A percentile compares a stretch with the other conserved stretches of the same genome.
Conservation (phyloP, 2,888 invertebrate species). For the Mimumesa dahlbomi region DNA sequence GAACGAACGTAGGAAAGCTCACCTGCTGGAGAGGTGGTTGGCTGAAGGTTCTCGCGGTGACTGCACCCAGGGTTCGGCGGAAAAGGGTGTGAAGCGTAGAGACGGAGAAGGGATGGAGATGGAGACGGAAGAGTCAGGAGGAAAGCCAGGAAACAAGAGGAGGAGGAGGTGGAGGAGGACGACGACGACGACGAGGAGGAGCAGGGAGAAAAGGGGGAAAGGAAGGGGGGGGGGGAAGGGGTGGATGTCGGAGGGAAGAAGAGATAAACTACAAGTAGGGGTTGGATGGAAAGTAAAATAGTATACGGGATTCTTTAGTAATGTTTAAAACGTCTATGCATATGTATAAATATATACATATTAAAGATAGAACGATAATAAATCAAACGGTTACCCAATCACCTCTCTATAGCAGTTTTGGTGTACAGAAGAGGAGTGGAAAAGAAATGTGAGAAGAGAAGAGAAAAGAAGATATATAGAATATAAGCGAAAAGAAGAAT, state of each 20-base stretch:
- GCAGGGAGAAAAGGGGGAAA: conserved; percentile 9
- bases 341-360: too few relatives aligned
- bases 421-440: too few relatives aligned
- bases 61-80: conserved; percentile 67
- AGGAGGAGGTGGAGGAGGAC: conserved; percentile 9
- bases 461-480: conserved; percentile 18
- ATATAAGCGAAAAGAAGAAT: conserved; percentile 40
- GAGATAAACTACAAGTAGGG: too few relatives aligned
- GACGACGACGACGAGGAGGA: conserved; percentile 9
- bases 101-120: conserved; percentile 54
- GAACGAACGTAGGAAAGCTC: conserved; percentile 49
- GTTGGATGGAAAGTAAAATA: too few relatives aligned
- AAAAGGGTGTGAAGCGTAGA: conserved; percentile 67
- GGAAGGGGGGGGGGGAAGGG: conserved; percentile 13
- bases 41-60: conserved; percentile 70
- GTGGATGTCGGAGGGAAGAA: too few relatives aligned
- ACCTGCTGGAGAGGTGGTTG: conserved; percentile 66
- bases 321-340: too few relatives aligned
- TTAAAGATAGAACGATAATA: too few relatives aligned
- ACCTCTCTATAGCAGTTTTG: too few relatives aligned
- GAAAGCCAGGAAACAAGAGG: conserved; percentile 32
- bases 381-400: too few relatives aligned
- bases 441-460: conserved; percentile 11
- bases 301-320: too few relatives aligned
- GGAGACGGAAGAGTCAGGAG: conserved; percentile 26